Evolutionary conservation across 2,888 invertebrate genomes (phyloP).

Genomic region (Scaptomyza flava): DNA sequence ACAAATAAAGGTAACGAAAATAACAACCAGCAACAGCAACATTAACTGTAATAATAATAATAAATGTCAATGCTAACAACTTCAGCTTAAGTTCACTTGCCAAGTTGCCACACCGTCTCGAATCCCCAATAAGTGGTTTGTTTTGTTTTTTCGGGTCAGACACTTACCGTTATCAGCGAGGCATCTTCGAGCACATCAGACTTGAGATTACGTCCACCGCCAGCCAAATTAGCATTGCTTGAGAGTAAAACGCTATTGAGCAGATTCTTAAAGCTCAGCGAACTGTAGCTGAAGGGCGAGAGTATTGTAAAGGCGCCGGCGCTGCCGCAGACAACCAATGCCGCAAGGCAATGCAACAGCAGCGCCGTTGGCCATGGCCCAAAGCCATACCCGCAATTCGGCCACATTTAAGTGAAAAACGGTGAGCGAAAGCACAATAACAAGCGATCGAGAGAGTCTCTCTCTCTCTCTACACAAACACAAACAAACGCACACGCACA

Average conservation of each 20-base stretch:
- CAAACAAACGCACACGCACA: background rate
- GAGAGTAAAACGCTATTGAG: constrained; percentile 82
- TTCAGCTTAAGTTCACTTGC: constrained; percentile 15
- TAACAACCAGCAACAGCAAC: constrained; percentile 16
- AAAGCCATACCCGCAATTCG: constrained; percentile 27
- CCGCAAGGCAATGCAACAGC: constrained; percentile 64
- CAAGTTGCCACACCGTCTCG: constrained; percentile 17
- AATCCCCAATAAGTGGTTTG: background rate
- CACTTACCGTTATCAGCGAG: constrained; percentile 82
- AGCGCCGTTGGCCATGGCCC: constrained; percentile 71
- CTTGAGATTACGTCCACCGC: constrained; percentile 82
- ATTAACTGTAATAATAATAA: constrained; percentile 19
- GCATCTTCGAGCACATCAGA: constrained; percentile 83
- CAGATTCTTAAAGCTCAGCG: constrained; percentile 82
- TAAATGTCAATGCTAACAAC: constrained; percentile 60
- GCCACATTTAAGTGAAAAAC: constrained; percentile 33
- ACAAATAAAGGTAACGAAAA: constrained; percentile 33
- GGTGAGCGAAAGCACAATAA: constrained; percentile 5
- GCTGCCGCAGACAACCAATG: constrained; percentile 71
- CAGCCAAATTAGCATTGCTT: constrained; percentile 82
- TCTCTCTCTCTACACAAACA: too few species aligned
- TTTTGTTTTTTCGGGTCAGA: background rate
- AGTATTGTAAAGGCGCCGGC: constrained; percentile 80
- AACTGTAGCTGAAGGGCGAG: constrained; percentile 82
- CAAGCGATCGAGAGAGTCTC: constrained; percentile 6